Conservation (phyloP, 2,888 invertebrate genomes). For the Drosophila affinis region DNA sequence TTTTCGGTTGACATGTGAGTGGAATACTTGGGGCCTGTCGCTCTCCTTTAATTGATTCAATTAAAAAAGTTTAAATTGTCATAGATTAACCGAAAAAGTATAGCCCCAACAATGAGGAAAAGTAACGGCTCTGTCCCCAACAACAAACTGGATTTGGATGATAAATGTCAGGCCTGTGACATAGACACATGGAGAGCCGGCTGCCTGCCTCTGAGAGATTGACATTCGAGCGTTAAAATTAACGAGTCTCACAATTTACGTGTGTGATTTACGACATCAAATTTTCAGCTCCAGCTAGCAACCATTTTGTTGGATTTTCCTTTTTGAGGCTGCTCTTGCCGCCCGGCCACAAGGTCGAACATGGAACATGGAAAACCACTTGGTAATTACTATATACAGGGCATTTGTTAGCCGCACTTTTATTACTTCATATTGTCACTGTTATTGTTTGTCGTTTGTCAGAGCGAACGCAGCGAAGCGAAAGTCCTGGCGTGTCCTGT, state of each 20-base stretch:
- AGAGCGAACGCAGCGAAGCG: constrained; percentile 2
- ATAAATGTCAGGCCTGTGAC: constrained; percentile 29
- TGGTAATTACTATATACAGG: constrained; percentile 43
- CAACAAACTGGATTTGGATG: constrained; percentile 7
- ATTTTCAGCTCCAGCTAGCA: constrained; percentile 48
- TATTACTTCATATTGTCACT: constrained; percentile 51
- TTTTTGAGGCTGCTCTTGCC: neutral
- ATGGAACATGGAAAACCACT: constrained; percentile 48
- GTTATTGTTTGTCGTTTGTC: constrained; percentile 48
- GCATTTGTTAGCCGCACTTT: constrained; percentile 48
- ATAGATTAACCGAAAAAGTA: constrained; percentile 30
- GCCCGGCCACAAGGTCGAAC: constrained; percentile 38
- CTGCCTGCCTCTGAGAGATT: constrained; percentile 3
- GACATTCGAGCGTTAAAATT: constrained; percentile 45
- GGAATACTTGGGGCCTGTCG: neutral
- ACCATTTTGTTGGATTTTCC: constrained; percentile 29
- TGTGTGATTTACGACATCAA: constrained; percentile 53
- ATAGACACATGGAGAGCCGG: constrained; percentile 14
- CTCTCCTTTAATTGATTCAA: constrained; percentile 25
- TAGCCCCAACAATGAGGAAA: neutral
- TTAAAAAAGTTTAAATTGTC: constrained; percentile 36
- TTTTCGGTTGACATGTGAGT: constrained; percentile 6
- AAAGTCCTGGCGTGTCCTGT: constrained; percentile 7
- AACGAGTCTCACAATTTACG: constrained; percentile 52
- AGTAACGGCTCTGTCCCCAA: neutral